These are phyloP conservation scores for Peromyscus attwateri DNA, from an alignment of 2,797 vertebrate species.

Conservation along the genomic window DNA sequence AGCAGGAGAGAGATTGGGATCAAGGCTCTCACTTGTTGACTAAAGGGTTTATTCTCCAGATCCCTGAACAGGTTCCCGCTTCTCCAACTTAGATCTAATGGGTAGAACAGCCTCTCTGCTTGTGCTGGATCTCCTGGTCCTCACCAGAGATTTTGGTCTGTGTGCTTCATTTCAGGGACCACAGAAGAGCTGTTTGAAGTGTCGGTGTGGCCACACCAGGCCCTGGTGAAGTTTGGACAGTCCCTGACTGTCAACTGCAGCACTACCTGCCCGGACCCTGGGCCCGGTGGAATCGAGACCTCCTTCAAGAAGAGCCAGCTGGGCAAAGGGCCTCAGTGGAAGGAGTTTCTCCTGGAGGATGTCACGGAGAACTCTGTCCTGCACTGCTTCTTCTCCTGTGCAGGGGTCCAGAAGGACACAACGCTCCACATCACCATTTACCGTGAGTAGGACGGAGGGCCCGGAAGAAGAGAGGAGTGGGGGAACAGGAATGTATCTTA, in stretches of 20 bases:
- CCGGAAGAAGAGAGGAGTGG: not conserved
- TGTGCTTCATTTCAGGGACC: conserved; percentile 69
- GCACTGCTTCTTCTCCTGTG: conserved; percentile 78
- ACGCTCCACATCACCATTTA: conserved; percentile 72
- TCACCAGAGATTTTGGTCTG: conserved; percentile 32
- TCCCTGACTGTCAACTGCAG: conserved; percentile 78
- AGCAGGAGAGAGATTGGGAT: not conserved
- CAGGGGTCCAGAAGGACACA: conserved; percentile 72
- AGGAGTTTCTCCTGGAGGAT: conserved; percentile 74
- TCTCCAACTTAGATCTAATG: not conserved
- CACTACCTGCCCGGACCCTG: conserved; percentile 75
- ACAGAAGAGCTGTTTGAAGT: conserved; percentile 76
- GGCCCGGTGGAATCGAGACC: conserved; percentile 74
- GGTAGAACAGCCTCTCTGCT: not conserved
- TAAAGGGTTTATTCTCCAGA: not conserved
- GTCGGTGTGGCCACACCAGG: conserved; percentile 70
- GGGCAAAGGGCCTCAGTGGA: conserved; percentile 77
- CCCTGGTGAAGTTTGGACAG: conserved; percentile 76
- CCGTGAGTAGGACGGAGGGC: conserved; percentile 46
- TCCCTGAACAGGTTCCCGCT: not conserved
- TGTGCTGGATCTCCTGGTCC: not conserved
- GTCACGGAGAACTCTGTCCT: conserved; percentile 70
- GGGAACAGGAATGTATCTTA: not conserved
- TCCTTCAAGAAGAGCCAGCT: conserved; percentile 72
- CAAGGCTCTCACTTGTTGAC: not conserved